Evolutionary conservation across 2,113 vertebrate genomes (phyloP), one percentile per base, ranked within the genome.

Genomic region (Ammodytes marinus): DNA sequence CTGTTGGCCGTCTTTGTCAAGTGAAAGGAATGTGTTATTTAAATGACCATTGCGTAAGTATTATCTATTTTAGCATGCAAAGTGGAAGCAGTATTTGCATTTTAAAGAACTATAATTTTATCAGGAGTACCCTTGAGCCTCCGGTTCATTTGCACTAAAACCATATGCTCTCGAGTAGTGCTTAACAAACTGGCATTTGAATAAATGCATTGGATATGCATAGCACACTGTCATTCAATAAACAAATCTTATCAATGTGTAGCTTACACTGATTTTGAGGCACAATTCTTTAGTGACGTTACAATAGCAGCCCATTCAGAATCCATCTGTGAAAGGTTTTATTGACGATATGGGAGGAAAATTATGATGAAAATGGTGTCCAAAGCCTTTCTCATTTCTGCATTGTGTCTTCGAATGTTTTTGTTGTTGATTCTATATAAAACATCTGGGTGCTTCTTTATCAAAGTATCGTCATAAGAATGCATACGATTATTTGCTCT

Each of bases 21-120:
- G 83, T 80, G 68, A 86, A 84, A 76, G 88, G 59, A 88, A 87
- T 78, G 69, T 87, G 88, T 81, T 87, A 83, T 65, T 79, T 82
- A 87, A 81, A 91, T 86, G 74, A 83, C 86, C 84, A 69, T 77
- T 86, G 88, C 74, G 75, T 88, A 88, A 90, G 70, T 82, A 78
- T 87, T 75, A 81, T 90, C 67, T 82, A 85, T 83, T 84, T 64
- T 61, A 77, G 61, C 79, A 83, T 64, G 65, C 69, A 74, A 82
- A 86, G 75, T 89, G 86, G 82, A 70, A 67, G 53, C 60, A 43
- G 87, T 84, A 85, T 93, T 89, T 84, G 82, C 74, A 86, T 91
- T 91, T 86, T 87, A 85, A 91, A 90, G 82, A 83, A 79, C 39
- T 61, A 42, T 57, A 71, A 90, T 77, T 27, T 91, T 59, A 89